Base-by-base conservation (phyloP, 1,140 invertebrate species). In the Tetramorium simillimum region DNA sequence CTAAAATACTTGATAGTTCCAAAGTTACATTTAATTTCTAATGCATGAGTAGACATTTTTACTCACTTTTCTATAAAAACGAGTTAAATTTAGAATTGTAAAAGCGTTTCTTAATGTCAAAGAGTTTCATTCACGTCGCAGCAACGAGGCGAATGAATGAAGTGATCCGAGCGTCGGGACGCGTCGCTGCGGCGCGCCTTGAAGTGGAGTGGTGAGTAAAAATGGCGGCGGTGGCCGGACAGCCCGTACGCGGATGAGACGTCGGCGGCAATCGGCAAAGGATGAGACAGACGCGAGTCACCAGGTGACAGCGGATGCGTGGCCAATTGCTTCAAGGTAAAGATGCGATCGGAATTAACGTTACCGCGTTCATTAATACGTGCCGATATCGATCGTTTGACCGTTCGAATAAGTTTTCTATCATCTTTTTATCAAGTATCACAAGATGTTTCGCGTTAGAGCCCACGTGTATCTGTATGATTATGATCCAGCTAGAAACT, bases 281-380 rank as follows among this genome's bases (percentile, higher is more conserved):
- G 33, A 93, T 93, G 92, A 88, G 60, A 85, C 43, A 80, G 62
- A 65, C 56, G 72, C 84, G 49, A 46, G 72, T 73, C 43, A 73
- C 1, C 76, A 91, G 92, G 82, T 93, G 92, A 92, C 90, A 88
- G n/a, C 40, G 78, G 69, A 78, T 28, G 62, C 67, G 58, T 88
- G 90, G 87, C 89, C 89, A 92, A 90, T 91, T 88, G 10, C 72
- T 88, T 3, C 28, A 87, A 92, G 92, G 92, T 92, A 63, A 89
- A 46, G 46, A 18, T 12, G 56, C 33, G 60, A 40, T 49, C 40
- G 37, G 70, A 75, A 49, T 6, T 43, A 28, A 60, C 14, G 2
- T 62, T 73, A 49, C 24, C 37, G 12, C 49, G 37, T 76, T 62
- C 33, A 10, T 85, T 40, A 51, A 43, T 37, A 65, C 1, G 56